Evolutionary conservation across 2,113 vertebrate genomes (phyloP).

Genomic region (Scortum barcoo): DNA sequence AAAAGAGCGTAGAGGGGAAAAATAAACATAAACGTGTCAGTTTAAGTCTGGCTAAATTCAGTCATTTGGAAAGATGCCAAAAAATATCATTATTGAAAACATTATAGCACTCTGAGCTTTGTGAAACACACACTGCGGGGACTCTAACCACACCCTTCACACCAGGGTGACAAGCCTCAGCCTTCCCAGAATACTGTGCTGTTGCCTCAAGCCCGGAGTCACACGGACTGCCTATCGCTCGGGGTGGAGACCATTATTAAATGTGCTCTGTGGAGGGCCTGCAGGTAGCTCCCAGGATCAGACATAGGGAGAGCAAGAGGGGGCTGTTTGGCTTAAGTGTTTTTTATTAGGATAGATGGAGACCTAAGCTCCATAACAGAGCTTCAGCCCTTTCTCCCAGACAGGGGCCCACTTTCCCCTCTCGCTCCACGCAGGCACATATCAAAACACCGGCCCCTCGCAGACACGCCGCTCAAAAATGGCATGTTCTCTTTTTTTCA

Average conservation of each 20-base stretch:
- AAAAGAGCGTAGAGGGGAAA: conserved; percentile 23
- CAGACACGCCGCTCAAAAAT: conserved; percentile 69
- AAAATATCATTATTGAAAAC: conserved; percentile 30
- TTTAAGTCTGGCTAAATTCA: conserved; percentile 24
- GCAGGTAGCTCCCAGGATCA: conserved; percentile 83
- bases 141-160: conserved; percentile 49
- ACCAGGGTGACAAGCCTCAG: neutral
- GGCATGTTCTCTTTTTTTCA: conserved; percentile 64
- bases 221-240: conserved; percentile 29
- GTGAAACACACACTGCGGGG: conserved; percentile 32
- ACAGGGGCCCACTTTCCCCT: conserved; percentile 77
- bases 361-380: conserved; percentile 85
- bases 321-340: conserved; percentile 84
- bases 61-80: conserved; percentile 46
- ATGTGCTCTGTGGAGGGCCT: conserved; percentile 75
- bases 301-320: conserved; percentile 70
- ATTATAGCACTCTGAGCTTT: neutral
- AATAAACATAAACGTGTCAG: conserved; percentile 53
- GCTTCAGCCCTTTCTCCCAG: conserved; percentile 79
- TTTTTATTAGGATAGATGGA: conserved; percentile 86
- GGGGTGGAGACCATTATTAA: conserved; percentile 73
- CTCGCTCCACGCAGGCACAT: conserved; percentile 69
- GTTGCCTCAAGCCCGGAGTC: conserved; percentile 13
- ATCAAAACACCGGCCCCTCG: conserved; percentile 83
- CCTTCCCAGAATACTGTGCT: conserved; percentile 50